Evolutionary conservation across 2,888 invertebrate species (phyloP).

Genomic region (Diarsia brunnea): DNA sequence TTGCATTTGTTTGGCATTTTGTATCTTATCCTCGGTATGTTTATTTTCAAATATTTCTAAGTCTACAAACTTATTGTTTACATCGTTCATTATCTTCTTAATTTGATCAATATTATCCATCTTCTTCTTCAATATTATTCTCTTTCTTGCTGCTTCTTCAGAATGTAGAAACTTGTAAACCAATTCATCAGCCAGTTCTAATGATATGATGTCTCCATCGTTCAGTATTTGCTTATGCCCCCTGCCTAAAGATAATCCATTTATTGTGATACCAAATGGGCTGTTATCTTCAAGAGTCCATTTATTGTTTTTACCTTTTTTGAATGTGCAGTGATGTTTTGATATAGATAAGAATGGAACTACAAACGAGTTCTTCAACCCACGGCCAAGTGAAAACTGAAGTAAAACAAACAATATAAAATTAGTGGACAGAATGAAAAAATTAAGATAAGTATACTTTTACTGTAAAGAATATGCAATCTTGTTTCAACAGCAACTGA

Average conservation of each 20-base stretch:
- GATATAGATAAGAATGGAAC: conserved; percentile 90
- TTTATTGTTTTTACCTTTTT: conserved; percentile 77
- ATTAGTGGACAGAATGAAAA: neutral
- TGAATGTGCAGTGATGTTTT: conserved; percentile 90
- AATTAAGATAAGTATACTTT: neutral
- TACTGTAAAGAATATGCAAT: neutral
- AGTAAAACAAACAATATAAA: conserved; percentile 29
- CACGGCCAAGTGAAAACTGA: conserved; percentile 91
- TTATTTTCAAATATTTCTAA: conserved; percentile 84
- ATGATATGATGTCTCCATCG: conserved; percentile 79
- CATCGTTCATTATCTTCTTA: conserved; percentile 77
- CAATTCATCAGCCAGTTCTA: conserved; percentile 83
- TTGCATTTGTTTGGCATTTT: conserved; percentile 84
- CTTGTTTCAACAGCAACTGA: neutral
- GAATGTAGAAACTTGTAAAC: conserved; percentile 78
- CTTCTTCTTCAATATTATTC: too few relatives aligned
- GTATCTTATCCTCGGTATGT: conserved; percentile 85
- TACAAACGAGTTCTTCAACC: conserved; percentile 86
- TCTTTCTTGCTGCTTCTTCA: conserved; percentile 75
- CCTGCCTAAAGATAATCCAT: conserved; percentile 81
- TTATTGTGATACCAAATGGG: conserved; percentile 86
- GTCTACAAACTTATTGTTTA: conserved; percentile 85
- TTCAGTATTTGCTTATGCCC: conserved; percentile 73
- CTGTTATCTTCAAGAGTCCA: conserved; percentile 91
- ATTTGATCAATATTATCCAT: conserved; percentile 67